Conservation (phyloP, 2,113 vertebrate genomes). For the Leptocoma aspasia region DNA sequence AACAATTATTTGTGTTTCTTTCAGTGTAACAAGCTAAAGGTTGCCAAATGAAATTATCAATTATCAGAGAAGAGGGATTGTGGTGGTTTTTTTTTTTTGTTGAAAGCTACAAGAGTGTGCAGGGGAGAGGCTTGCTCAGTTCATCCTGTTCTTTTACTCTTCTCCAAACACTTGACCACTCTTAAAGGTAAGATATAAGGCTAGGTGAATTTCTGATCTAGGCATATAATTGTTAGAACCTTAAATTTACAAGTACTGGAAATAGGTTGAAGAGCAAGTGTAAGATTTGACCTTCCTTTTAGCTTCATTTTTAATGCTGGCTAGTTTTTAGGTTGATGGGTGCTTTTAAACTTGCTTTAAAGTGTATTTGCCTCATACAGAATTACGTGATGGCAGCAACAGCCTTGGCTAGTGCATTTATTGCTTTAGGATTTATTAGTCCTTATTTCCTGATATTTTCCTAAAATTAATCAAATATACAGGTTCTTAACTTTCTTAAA, state of each 20-base stretch:
- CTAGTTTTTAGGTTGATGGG: not conserved
- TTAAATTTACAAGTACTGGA: not conserved
- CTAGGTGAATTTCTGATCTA: not conserved
- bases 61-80: not conserved
- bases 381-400: not conserved
- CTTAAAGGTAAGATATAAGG: not conserved
- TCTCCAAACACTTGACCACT: not conserved
- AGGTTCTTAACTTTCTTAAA: not conserved
- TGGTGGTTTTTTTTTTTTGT: not conserved
- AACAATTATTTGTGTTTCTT: not conserved
- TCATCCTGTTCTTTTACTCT: not conserved
- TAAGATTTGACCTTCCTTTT: not conserved
- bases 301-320: not conserved
- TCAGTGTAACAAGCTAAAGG: not conserved
- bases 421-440: not conserved
- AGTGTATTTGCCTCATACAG: not conserved
- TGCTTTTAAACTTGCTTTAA: not conserved
- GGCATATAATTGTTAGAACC: not conserved
- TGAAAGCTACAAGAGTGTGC: not conserved
- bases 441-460: slow-evolving; percentile 1
- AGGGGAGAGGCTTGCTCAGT: not conserved
- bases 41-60: not conserved
- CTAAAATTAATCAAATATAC: not conserved
- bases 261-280: not conserved
- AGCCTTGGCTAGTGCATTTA: not conserved